Evolutionary conservation across 2,888 invertebrate species (phyloP), one percentile per base, ranked within the genome.

Genomic region (Scaptomyza reducta): DNA sequence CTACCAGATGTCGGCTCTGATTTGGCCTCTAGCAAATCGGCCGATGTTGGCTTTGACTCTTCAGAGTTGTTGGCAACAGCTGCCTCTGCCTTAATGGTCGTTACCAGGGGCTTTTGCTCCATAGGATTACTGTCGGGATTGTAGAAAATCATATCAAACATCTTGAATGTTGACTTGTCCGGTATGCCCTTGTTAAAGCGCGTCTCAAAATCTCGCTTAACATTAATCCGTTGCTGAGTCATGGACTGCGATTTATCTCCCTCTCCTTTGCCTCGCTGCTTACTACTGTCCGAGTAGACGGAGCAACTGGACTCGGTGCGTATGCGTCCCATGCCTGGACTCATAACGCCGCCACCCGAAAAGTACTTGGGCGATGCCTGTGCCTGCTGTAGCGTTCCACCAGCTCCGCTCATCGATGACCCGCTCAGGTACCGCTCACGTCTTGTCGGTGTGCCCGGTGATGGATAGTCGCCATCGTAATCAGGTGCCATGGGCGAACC

Each of bases 81-180:
- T 0, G 92, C 91, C 35, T 93, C 93, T n/a, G 78, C 64, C 14
- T 77, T 83, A 3, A 77, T 68, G 38, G 77, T 81, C 5, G 76
- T 62, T 6, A 84, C 75, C 16, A 74, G 33, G 0, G 85, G 80
- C 25, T 88, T 90, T 47, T 87, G 90, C 93, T 93, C 93, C 93
- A 97, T 96, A 4, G 96, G 96, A 92, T 96, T 96, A 11, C 94
- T 93, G 1, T 93, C 91, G 5, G 98, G 98, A 92, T 98, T 98
- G 92, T 97, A 98, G 92, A 96, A 97, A 86, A 98, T 97, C 55
- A 98, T 94, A 92, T 98, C 98, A 78, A 96, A 95, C 97, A 98
- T 98, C 46, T 96, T 97, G 75, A 98, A 93, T 72, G 93, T 93
- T 0, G 94, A 93, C 60, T 95, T 94, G 75, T 95, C 95, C 0